A percentile compares a stretch with the other conserved stretches of the same genome.
These are phyloP conservation scores for Agrochola lota DNA, from an alignment of 2,888 invertebrate genomes.

Conservation along the genomic window DNA sequence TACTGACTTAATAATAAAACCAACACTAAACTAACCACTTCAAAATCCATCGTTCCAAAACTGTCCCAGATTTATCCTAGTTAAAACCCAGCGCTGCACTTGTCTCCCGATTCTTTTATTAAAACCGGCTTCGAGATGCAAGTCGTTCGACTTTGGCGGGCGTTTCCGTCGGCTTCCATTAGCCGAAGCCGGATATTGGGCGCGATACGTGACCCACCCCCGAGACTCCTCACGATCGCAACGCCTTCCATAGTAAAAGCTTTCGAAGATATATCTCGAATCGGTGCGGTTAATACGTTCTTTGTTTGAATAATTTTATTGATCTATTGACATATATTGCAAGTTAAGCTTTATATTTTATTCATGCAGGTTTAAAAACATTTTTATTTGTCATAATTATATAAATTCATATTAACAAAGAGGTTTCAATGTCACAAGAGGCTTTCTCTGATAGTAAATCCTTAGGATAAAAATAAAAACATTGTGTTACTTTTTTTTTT, in stretches of 20 bases:
- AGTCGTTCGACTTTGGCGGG: conserved; percentile 55
- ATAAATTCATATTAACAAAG: not conserved
- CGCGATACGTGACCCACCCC: conserved; percentile 66
- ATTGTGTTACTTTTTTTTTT: not conserved
- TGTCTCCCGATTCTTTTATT: conserved; percentile 60
- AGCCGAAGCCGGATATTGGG: conserved; percentile 66
- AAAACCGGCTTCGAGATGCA: conserved; percentile 53
- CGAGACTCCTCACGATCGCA: conserved; percentile 51
- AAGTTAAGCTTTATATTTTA: not conserved
- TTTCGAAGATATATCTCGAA: conserved; percentile 51
- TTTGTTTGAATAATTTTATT: conserved; percentile 10
- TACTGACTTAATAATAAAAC: not conserved
- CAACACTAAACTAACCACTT: not conserved
- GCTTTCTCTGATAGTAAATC: no score
- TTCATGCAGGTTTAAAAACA: not conserved
- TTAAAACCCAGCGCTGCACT: conserved; percentile 40
- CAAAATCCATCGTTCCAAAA: conserved; percentile 8
- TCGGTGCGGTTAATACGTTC: conserved; percentile 31
- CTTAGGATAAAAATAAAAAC: not conserved
- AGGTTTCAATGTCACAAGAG: not conserved
- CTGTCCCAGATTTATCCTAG: conserved; percentile 15
- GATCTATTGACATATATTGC: not conserved
- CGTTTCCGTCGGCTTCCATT: conserved; percentile 68
- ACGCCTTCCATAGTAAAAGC: conserved; percentile 57
- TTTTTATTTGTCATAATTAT: not conserved